phyloP scores from a whole-genome alignment of 1,140 invertebrate species.

The Cotesia glomerata region DNA sequence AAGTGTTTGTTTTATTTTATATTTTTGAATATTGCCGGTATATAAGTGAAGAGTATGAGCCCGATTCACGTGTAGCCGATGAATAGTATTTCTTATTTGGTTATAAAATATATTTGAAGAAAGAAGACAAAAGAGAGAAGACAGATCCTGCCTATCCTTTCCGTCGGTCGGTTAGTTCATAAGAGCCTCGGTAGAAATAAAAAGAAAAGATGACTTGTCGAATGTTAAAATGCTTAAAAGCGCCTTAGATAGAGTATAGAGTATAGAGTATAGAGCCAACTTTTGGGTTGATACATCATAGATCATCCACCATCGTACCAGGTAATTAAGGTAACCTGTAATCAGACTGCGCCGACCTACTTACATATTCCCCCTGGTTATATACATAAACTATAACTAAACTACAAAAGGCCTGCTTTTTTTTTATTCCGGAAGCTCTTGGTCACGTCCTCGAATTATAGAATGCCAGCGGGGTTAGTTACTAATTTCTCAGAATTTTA shows the following conservation, averaged over 20 bases:
- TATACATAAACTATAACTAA: not conserved
- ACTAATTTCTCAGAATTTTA: not conserved
- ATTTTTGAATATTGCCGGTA: not conserved
- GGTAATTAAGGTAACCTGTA: constrained; percentile 33
- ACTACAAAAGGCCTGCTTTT: not conserved
- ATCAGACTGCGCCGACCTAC: constrained; percentile 29
- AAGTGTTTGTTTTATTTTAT: constrained; percentile 32
- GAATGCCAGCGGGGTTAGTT: not conserved
- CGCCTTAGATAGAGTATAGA: not conserved
- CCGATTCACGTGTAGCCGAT: not conserved
- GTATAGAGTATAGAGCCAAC: not conserved
- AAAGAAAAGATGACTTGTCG: not conserved
- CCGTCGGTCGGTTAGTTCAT: not conserved
- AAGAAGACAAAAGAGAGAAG: too few relatives aligned
- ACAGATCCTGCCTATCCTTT: not conserved
- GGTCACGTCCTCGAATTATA: not conserved
- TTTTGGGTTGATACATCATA: constrained; percentile 19
- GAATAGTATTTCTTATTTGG: constrained; percentile 16
- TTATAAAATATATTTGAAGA: not conserved
- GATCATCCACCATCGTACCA: constrained; percentile 28
- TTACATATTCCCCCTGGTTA: constrained; percentile 18
- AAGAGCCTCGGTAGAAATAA: not conserved
- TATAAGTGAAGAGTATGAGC: too few relatives aligned
- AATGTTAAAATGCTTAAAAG: not conserved
- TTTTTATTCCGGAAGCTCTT: constrained; percentile 29